Conservation (phyloP, 2,797 vertebrate genomes). For the Loriculus beryllinus region DNA sequence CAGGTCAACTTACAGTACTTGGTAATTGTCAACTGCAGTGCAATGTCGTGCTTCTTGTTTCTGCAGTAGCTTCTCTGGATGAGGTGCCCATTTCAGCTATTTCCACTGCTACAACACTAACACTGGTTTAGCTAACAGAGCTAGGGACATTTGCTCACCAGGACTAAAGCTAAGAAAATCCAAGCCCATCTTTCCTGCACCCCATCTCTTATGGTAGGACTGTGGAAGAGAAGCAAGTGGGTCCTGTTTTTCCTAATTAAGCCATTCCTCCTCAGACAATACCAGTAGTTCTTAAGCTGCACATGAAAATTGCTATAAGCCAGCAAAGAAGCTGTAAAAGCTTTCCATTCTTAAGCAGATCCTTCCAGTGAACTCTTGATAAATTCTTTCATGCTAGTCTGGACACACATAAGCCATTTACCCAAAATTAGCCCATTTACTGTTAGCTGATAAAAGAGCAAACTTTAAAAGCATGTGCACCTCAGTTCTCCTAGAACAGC, state of each 20-base stretch:
- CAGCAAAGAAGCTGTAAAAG: background rate
- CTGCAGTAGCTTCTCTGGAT: background rate
- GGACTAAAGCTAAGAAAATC: background rate
- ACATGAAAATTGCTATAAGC: accelerated
- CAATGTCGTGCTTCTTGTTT: background rate
- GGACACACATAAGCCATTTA: background rate
- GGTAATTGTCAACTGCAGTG: background rate
- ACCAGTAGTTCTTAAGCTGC: background rate
- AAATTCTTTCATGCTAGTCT: background rate
- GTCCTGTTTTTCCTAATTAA: too few species aligned
- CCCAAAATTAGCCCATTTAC: background rate
- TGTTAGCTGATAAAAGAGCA: background rate
- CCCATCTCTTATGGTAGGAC: too few species aligned
- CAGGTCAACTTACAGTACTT: accelerated
- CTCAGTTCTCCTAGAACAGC: background rate
- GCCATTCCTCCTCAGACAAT: accelerated
- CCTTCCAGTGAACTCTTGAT: background rate
- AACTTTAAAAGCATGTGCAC: accelerated
- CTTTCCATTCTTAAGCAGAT: background rate
- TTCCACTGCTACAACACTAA: accelerated
- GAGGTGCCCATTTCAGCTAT: background rate
- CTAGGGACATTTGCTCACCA: background rate
- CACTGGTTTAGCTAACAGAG: accelerated
- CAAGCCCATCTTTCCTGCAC: background rate
- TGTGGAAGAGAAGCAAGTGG: background rate